Conservation (phyloP, 2,113 vertebrate genomes). For the Dissostichus mawsoni region DNA sequence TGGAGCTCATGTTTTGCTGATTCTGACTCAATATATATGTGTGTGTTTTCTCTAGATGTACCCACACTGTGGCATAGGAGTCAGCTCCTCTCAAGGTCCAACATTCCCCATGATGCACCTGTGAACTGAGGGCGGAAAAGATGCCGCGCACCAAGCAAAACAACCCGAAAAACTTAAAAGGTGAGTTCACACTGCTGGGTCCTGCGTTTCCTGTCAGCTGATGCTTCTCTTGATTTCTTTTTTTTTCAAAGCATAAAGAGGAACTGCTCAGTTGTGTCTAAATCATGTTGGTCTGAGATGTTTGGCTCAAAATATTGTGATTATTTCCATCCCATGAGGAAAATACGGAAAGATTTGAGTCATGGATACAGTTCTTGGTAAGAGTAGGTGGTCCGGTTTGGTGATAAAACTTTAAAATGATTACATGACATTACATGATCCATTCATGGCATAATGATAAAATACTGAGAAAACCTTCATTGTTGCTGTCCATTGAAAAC, state of each 20-base stretch:
- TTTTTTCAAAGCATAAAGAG: not conserved
- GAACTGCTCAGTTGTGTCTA: not conserved
- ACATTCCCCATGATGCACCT: slow-evolving; percentile 70
- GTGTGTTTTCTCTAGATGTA: slow-evolving; percentile 62
- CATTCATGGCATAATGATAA: not conserved
- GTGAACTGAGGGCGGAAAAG: slow-evolving; percentile 82
- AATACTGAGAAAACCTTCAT: not conserved
- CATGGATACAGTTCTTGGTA: not conserved
- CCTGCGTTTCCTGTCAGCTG: not conserved
- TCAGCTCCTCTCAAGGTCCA: slow-evolving; percentile 43
- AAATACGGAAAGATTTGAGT: too few species aligned
- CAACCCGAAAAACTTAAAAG: slow-evolving; percentile 97
- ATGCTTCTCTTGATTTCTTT: not conserved
- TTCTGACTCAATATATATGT: slow-evolving; percentile 25
- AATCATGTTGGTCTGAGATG: not conserved
- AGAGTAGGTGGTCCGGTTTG: not conserved
- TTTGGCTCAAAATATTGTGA: not conserved
- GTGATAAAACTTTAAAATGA: not conserved
- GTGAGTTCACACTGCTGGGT: slow-evolving; percentile 76
- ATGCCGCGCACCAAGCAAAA: slow-evolving; percentile 99
- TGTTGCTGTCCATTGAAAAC: not conserved
- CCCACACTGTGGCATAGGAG: slow-evolving; percentile 36
- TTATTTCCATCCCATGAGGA: not conserved
- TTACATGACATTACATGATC: not conserved
- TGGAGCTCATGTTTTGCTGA: slow-evolving; percentile 34